phyloP scores from a whole-genome alignment of 2,888 invertebrate genomes.

The Azorinus chamasolen region DNA sequence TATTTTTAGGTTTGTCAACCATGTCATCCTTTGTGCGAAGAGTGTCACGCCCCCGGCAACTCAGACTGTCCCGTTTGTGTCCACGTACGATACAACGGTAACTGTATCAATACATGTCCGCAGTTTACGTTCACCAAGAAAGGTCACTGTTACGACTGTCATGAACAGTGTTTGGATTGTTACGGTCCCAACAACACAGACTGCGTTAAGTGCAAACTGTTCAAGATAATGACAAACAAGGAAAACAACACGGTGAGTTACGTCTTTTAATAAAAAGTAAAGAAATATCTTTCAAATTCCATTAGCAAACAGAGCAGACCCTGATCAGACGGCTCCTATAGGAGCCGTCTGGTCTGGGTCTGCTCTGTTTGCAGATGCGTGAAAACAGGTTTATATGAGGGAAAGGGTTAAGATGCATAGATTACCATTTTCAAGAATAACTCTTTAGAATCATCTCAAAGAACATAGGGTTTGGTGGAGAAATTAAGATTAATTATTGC shows the following conservation, averaged over 20 bases:
- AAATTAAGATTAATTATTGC: too few relatives aligned
- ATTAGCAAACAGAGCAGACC: too few relatives aligned
- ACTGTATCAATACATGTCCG: constrained; percentile 91
- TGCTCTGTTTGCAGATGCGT: too few relatives aligned
- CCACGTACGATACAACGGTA: constrained; percentile 88
- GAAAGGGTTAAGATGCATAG: too few relatives aligned
- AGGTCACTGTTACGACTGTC: constrained; percentile 91
- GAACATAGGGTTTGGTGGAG: background rate
- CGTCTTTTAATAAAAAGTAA: too few relatives aligned
- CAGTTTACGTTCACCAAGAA: constrained; percentile 91
- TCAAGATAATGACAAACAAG: constrained; percentile 66
- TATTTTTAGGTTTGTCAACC: constrained; percentile 91
- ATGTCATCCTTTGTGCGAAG: constrained; percentile 95
- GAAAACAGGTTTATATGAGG: too few relatives aligned
- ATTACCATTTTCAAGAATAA: too few relatives aligned
- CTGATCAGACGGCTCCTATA: too few relatives aligned
- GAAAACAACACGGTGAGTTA: constrained; percentile 49
- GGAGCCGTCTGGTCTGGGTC: too few relatives aligned
- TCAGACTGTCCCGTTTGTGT: constrained; percentile 93
- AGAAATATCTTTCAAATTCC: too few relatives aligned
- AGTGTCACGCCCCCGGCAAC: constrained; percentile 95
- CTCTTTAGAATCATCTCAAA: too few relatives aligned
- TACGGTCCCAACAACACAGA: constrained; percentile 75
- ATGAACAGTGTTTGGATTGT: constrained; percentile 92
- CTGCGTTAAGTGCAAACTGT: constrained; percentile 80